phyloP scores from a whole-genome alignment of 2,797 vertebrate genomes.

The Intellagama lesueurii region DNA sequence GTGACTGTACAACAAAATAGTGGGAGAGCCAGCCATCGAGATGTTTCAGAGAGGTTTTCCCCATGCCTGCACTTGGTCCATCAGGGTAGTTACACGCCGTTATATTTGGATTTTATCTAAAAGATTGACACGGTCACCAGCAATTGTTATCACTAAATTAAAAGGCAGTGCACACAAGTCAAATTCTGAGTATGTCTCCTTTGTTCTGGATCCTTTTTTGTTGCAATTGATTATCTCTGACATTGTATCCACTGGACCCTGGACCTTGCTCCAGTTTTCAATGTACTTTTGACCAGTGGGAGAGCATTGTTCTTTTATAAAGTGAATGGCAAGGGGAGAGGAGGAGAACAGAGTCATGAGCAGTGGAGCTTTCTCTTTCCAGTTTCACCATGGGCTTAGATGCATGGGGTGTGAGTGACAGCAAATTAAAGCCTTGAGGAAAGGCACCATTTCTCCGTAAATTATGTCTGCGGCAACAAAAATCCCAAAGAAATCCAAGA shows the following conservation, averaged over 20 bases:
- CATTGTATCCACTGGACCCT: slow-evolving; percentile 39
- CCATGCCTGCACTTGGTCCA: not conserved
- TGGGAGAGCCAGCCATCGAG: not conserved
- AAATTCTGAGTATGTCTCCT: not conserved
- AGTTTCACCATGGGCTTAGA: slow-evolving; percentile 38
- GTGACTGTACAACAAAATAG: no score
- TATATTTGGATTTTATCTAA: not conserved
- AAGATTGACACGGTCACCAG: not conserved
- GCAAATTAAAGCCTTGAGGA: slow-evolving; percentile 7
- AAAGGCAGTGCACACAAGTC: slow-evolving; percentile 12
- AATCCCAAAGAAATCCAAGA: slow-evolving; percentile 52
- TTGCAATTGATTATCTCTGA: slow-evolving; percentile 22
- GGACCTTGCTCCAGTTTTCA: slow-evolving; percentile 36
- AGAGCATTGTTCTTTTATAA: slow-evolving; percentile 9
- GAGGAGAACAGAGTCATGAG: not conserved
- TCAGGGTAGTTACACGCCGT: not conserved
- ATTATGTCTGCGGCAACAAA: slow-evolving; percentile 33
- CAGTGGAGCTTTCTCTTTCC: slow-evolving; percentile 49
- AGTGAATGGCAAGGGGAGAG: slow-evolving; percentile 27
- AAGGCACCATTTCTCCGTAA: slow-evolving; percentile 44
- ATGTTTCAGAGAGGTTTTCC: not conserved
- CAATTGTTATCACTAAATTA: slow-evolving; percentile 33
- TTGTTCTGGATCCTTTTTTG: slow-evolving; percentile 37
- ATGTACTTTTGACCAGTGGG: slow-evolving; percentile 41
- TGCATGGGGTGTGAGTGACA: slow-evolving; percentile 38